Percentiles rank a stretch among this genome's conserved stretches.
These are phyloP conservation scores for Muraenolepis orangiensis DNA, from an alignment of 2,797 vertebrate genomes.

Conservation along the genomic window DNA sequence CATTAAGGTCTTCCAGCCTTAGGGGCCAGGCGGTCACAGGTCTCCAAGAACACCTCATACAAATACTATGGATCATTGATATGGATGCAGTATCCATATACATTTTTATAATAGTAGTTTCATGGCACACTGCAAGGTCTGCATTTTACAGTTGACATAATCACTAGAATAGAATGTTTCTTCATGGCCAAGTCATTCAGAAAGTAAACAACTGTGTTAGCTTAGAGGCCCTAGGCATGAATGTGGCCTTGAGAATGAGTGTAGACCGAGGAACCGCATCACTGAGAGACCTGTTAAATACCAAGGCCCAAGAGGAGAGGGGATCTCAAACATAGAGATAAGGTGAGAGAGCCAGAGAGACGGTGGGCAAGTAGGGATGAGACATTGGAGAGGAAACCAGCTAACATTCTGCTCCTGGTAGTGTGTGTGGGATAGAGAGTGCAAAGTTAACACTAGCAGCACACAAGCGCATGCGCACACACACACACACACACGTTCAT, in stretches of 20 bases:
- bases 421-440: not conserved
- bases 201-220: not conserved
- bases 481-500: conserved; percentile 20
- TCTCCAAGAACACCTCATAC: not conserved
- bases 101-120: not conserved
- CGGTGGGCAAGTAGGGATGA: not conserved
- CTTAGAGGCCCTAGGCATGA: not conserved
- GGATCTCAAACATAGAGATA: conserved; percentile 37
- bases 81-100: not conserved
- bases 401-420: not conserved
- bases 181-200: not conserved
- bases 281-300: conserved; percentile 26
- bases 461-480: conserved; percentile 24
- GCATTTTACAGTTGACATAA: not conserved
- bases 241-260: not conserved
- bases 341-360: conserved; percentile 30
- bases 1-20: too few species aligned
- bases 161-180: not conserved
- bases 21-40: not conserved
- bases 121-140: not conserved
- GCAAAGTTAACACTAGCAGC: not conserved
- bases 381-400: conserved; percentile 32
- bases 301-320: not conserved
- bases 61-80: not conserved
- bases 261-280: not conserved